Base-by-base conservation (phyloP, 2,113 vertebrate genomes). In the Calonectris borealis region DNA sequence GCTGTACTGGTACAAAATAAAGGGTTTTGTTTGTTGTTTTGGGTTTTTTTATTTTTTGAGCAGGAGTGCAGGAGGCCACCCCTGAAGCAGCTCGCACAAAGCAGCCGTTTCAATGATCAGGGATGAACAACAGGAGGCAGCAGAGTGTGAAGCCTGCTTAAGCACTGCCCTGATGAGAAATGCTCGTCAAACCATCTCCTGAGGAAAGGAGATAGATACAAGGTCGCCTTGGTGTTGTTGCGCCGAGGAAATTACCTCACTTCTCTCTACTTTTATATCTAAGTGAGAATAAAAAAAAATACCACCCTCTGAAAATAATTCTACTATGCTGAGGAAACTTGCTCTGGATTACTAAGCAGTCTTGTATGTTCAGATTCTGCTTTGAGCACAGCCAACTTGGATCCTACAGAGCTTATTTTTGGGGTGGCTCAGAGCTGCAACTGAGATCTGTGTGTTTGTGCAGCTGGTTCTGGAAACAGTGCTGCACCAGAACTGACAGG, bases 51-150 rank as follows among this genome's bases (percentile, higher is more conserved):
- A 5, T 46, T 46, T 36, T 13, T 84, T 90, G 36, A n/a, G 40
- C 7, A 34, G 54, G 60, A 6, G 7, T 38, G 9, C 7, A 31
- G 14, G 3, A 54, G 11, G 26, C 13, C 24, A 6, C 0, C 7
- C 36, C 54, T 32, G 20, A 36, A 83, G 69, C 69, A 54, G 34
- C 51, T 80, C 10, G 0, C 4, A 1, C 10, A 13, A 2, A 19
- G 1, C 21, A 29, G 10, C 65, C 2, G 0, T 26, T 27, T 13
- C 38, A 62, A 26, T 14, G n/a, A 55, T 60, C 6, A 8, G 18
- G 27, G 31, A 20, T 49, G 82, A 60, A 38, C 95, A 80, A 91
- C 46, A 87, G 93, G 96, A 95, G 95, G 87, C 93, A 88, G 87
- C 83, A 85, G 61, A 55, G 93, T 18, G 84, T 38, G 87, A 94